Percentiles rank a stretch among this genome's conserved stretches.
Evolutionary conservation across 2,888 invertebrate species (phyloP).

Genomic region (Pharmacophagus antenor): DNA sequence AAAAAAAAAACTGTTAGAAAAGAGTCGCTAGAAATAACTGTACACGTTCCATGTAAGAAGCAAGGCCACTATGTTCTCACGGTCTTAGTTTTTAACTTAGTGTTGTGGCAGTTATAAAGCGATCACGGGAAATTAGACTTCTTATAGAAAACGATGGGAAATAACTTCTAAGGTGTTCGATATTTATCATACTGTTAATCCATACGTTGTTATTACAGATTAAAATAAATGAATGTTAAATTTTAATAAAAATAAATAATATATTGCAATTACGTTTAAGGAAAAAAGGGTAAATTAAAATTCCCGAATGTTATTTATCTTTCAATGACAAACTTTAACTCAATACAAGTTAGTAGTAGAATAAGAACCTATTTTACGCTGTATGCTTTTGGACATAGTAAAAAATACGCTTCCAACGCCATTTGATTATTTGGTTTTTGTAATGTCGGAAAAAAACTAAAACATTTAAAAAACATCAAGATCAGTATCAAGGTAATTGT

Average conservation of each 20-base stretch:
- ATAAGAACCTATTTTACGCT: not conserved
- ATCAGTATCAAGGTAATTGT: conserved; percentile 66
- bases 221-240: too few species aligned
- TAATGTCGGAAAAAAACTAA: conserved; percentile 15
- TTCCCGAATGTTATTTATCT: too few species aligned
- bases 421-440: conserved; percentile 1
- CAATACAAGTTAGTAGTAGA: too few species aligned
- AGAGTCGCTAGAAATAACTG: conserved; percentile 35
- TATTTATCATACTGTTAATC: conserved; percentile 1
- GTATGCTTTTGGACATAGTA: too few species aligned
- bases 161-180: conserved; percentile 30
- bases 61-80: conserved; percentile 73
- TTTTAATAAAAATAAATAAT: too few species aligned
- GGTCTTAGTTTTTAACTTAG: conserved; percentile 37
- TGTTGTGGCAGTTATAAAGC: conserved; percentile 36
- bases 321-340: not conserved
- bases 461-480: conserved; percentile 60
- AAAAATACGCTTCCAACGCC: not conserved
- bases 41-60: conserved; percentile 42
- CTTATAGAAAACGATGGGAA: conserved; percentile 33
- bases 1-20: conserved; percentile 21
- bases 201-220: not conserved
- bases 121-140: conserved; percentile 44
- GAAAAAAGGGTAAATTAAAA: too few species aligned
- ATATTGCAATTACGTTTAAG: too few species aligned